Evolutionary conservation across 2,113 vertebrate species (phyloP).

Genomic region (Gambusia holbrooki): DNA sequence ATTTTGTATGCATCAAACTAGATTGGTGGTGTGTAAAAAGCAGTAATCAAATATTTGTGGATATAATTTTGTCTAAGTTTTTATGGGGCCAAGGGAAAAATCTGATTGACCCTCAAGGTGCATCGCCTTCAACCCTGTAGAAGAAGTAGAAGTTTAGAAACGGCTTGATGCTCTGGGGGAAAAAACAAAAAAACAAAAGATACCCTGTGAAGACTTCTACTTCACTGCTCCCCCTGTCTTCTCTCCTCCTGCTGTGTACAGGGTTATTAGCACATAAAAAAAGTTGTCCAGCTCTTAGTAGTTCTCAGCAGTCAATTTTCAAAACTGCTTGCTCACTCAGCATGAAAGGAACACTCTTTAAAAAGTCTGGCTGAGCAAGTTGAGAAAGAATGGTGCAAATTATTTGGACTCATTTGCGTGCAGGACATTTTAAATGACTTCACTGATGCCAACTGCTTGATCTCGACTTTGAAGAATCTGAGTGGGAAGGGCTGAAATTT

Average conservation of each 20-base stretch:
- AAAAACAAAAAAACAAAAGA: slow-evolving; percentile 18
- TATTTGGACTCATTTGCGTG: slow-evolving; percentile 6
- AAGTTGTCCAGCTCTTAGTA: slow-evolving; percentile 33
- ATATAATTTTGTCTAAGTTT: no score
- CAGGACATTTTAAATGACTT: slow-evolving; percentile 6
- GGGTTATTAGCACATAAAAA: slow-evolving; percentile 63
- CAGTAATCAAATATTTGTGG: background rate
- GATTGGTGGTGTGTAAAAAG: background rate
- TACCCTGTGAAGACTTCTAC: slow-evolving; percentile 26
- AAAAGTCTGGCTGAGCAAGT: slow-evolving; percentile 11
- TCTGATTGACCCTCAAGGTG: slow-evolving; percentile 1
- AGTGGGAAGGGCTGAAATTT: slow-evolving; percentile 11
- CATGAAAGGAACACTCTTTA: slow-evolving; percentile 21
- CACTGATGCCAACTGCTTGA: slow-evolving; percentile 1
- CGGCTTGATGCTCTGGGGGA: slow-evolving; percentile 36
- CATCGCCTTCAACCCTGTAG: slow-evolving; percentile 13
- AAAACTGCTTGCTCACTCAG: slow-evolving; percentile 22
- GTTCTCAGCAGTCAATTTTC: slow-evolving; percentile 38
- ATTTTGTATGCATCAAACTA: background rate
- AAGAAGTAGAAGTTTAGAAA: slow-evolving; percentile 36
- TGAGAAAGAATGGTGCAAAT: background rate
- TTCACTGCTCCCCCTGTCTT: slow-evolving; percentile 35
- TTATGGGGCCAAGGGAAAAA: no score
- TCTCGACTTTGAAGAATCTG: slow-evolving; percentile 1
- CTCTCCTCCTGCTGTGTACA: slow-evolving; percentile 53